Base-by-base conservation (phyloP, 2,113 vertebrate species). In the Xerus inauris region DNA sequence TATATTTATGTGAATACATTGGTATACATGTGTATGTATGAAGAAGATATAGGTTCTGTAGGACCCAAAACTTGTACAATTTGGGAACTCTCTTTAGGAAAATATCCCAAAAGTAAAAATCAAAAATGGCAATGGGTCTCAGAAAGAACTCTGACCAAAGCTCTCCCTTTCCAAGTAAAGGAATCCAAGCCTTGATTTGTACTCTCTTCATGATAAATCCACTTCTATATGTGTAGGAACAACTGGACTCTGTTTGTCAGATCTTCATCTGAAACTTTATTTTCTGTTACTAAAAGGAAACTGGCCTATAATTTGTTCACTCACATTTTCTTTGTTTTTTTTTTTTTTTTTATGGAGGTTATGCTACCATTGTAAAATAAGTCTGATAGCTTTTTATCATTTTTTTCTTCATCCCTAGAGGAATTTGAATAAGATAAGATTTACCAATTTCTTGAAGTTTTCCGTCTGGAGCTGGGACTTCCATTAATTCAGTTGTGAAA, bases 361-460 rank as follows among this genome's bases (percentile, higher is more conserved):
- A 71, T 69, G 47, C 45, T 28, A 26, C 12, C 24, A 93, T 85
- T 19, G 45, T 77, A 93, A 93, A 81, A 72, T 82, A 93, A 82
- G 32, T 62, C 54, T 40, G 40, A 69, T 59, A 69, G 11, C 6
- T 87, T 94, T 87, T 94, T 32, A 69, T 87, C 12, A 26, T 67
- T 73, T 90, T 89, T 90, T 89, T 71, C 87, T 92, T 90, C 12
- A 64, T 73, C 57, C 77, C 5, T 12, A 86, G 40, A 87, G 24
- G 38, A 91, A 86, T 72, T 86, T 90, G 49, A 93, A 57, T 94
- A 92, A 87, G 30, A 54, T 54, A 62, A 40, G 24, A 59, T 28
- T 80, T 28, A 84, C 11, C 17, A 62, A 32, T 73, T 82, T 9
- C 83, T 77, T 86, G 35, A 93, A 45, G 6, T 40, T 86, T 94